Conservation (phyloP, 2,797 vertebrate species). For the Bryconaethiops microstoma region DNA sequence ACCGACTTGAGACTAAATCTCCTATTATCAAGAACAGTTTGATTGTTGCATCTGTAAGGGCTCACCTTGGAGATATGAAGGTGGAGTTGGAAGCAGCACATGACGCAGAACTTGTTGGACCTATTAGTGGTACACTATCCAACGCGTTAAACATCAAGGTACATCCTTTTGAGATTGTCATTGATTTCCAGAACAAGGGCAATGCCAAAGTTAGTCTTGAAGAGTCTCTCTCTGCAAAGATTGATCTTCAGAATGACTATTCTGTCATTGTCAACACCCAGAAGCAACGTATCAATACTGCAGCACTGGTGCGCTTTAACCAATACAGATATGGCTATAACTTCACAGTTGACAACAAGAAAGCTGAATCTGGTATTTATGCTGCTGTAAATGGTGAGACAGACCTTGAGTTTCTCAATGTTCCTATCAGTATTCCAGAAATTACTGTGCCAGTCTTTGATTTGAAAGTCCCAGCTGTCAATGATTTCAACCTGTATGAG, state of each 20-base stretch:
- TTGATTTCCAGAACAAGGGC: conserved; percentile 85
- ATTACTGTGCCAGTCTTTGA: conserved; percentile 74
- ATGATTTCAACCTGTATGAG: conserved; percentile 86
- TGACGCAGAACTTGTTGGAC: conserved; percentile 79
- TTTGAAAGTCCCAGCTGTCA: conserved; percentile 78
- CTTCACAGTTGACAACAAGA: conserved; percentile 80
- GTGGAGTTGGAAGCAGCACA: conserved; percentile 81
- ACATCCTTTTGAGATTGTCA: conserved; percentile 74
- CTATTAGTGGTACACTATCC: conserved; percentile 79
- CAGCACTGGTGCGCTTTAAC: conserved; percentile 82
- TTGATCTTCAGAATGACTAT: conserved; percentile 89
- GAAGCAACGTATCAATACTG: conserved; percentile 80
- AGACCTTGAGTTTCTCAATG: conserved; percentile 87
- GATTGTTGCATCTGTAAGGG: conserved; percentile 76
- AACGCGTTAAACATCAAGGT: conserved; percentile 78
- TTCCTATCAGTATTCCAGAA: conserved; percentile 85
- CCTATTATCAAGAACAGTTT: conserved; percentile 82
- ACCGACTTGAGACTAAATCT: conserved; percentile 80
- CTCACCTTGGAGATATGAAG: conserved; percentile 75
- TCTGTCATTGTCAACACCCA: conserved; percentile 75
- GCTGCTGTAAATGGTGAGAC: conserved; percentile 82
- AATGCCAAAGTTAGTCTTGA: conserved; percentile 83
- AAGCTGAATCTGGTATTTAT: conserved; percentile 75
- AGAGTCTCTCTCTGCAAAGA: conserved; percentile 80
- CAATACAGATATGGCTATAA: conserved; percentile 85